Evolutionary conservation across 2,888 invertebrate species (phyloP), one percentile per base, ranked within the genome.

Genomic region (Drosophila subquinaria): DNA sequence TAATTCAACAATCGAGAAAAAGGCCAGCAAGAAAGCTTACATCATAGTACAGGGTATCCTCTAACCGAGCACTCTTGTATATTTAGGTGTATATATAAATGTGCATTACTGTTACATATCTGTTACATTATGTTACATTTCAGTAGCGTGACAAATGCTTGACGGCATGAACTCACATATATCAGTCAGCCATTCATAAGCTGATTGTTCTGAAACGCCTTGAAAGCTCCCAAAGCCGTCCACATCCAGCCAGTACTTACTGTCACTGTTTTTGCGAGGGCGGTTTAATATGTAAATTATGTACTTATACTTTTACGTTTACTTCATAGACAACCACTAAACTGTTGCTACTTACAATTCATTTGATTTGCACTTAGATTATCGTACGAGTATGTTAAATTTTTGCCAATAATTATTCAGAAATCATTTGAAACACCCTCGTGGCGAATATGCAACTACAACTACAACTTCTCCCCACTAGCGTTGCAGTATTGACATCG

Each of bases 171-270:
- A 61, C 56, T 30, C 36, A 30, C 42, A 45, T 59, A 6, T n/a
- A 38, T n/a, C 27, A 30, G 30, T 30, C 30, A 55, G 62, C 55
- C 73, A 67, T 68, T 51, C 68, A 73, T 50, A 73, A 42, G 68
- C 74, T 73, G 55, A 55, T 36, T 73, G 73, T 17, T 73, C 35
- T 64, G 63, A 55, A 53, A 73, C 59, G 73, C 69, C 73, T 61
- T 30, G 55, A 73, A 73, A 73, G 74, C 73, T 73, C 55, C 35
- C 33, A 64, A 64, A 38, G 35, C 36, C 69, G 74, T 73, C 38
- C 53, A 63, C 43, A 63, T 43, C 38, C 27, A 27, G 66, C 30
- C 53, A 62, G 40, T 53, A 47, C 53, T 64, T 57, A 47, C 51
- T 61, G 55, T 60, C 47, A 38, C 51, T 60, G 27, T 42, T 48